Percentiles rank a stretch among this genome's conserved stretches.
These are phyloP conservation scores for Cynoglossus semilaevis DNA, from an alignment of 2,113 vertebrate species.

Conservation along the genomic window DNA sequence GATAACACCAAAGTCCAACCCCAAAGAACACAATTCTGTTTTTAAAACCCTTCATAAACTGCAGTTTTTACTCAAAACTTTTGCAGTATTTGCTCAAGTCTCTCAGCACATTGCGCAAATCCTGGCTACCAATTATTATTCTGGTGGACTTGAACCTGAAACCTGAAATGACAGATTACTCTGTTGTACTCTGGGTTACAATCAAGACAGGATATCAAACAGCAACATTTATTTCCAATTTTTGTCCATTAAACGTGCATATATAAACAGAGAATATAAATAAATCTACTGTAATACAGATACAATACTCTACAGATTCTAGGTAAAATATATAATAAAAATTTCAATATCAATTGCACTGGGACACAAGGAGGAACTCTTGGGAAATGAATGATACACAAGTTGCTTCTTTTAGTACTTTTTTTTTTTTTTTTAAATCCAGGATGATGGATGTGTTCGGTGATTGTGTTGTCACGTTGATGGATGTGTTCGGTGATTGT, in stretches of 20 bases:
- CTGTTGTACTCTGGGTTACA: neutral
- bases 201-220: constrained; percentile 55
- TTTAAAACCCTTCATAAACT: no score
- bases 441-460: constrained; percentile 15
- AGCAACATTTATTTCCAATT: constrained; percentile 71
- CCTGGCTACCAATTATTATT: no score
- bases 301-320: constrained; percentile 67
- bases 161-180: neutral
- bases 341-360: constrained; percentile 46
- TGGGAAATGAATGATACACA: constrained; percentile 29
- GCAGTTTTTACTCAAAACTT: no score
- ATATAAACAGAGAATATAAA: constrained; percentile 66
- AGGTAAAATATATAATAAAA: constrained; percentile 56
- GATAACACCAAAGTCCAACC: no score
- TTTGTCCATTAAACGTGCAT: constrained; percentile 69
- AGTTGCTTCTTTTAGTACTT: constrained; percentile 30
- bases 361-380: constrained; percentile 41
- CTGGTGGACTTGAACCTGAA: no score
- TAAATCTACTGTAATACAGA: constrained; percentile 62
- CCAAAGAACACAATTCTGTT: no score
- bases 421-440: constrained; percentile 21
- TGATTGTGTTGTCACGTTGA: constrained; percentile 37
- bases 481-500: constrained; percentile 30
- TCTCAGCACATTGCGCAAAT: no score
- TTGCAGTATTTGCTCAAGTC: no score